These are phyloP conservation scores for Sebastes kiyomatsui DNA, from an alignment of 2,797 vertebrate species.

Conservation along the genomic window DNA sequence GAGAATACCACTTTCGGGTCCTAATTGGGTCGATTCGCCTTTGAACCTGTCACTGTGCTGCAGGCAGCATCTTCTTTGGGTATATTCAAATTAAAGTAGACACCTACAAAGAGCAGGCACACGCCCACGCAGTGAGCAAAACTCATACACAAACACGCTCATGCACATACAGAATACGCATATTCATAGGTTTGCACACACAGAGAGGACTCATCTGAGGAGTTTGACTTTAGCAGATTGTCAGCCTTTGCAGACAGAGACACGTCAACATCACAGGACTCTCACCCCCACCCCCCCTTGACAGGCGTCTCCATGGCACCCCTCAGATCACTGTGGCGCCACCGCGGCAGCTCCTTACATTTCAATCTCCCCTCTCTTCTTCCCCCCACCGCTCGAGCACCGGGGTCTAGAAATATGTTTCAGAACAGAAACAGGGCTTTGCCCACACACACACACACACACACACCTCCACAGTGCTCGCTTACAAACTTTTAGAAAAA, in stretches of 20 bases:
- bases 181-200: slow-evolving; percentile 13
- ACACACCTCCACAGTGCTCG: slow-evolving; percentile 9
- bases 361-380: slow-evolving; percentile 68
- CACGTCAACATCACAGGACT: slow-evolving; percentile 69
- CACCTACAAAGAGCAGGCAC: slow-evolving; percentile 61
- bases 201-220: slow-evolving; percentile 50
- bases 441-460: background rate
- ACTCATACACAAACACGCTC: slow-evolving; percentile 45
- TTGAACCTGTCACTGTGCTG: slow-evolving; percentile 60
- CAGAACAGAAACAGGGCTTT: slow-evolving; percentile 48
- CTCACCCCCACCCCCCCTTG: slow-evolving; percentile 36
- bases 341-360: slow-evolving; percentile 59
- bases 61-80: slow-evolving; percentile 61
- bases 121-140: slow-evolving; percentile 50
- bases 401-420: slow-evolving; percentile 62
- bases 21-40: slow-evolving; percentile 70
- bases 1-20: slow-evolving; percentile 49
- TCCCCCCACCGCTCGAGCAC: slow-evolving; percentile 56
- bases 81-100: slow-evolving; percentile 65
- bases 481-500: slow-evolving; percentile 60
- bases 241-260: slow-evolving; percentile 69
- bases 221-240: slow-evolving; percentile 69
- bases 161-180: background rate
- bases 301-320: slow-evolving; percentile 75
- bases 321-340: slow-evolving; percentile 73